Evolutionary conservation across 2,113 vertebrate species (phyloP).

Genomic region (Colinus virginianus): DNA sequence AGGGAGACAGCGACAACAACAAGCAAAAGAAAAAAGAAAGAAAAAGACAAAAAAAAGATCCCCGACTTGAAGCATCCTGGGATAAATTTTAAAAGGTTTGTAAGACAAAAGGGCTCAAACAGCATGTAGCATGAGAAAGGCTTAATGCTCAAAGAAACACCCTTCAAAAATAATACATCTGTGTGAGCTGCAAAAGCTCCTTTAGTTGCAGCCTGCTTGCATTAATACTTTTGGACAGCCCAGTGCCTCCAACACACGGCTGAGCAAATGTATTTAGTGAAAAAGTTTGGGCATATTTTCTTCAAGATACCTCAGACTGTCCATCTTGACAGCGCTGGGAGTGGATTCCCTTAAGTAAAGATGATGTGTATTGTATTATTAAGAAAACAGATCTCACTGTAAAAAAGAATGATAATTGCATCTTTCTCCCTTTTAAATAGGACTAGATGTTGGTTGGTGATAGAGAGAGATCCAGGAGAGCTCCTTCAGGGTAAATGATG

Average conservation of each 20-base stretch:
- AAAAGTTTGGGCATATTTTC: not conserved
- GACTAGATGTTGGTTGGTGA: not conserved
- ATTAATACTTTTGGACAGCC: conserved; percentile 35
- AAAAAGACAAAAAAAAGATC: not conserved
- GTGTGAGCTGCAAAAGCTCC: conserved; percentile 27
- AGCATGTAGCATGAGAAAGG: conserved; percentile 44
- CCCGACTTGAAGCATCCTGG: conserved; percentile 1
- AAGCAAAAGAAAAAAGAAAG: not conserved
- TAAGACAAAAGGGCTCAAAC: conserved; percentile 52
- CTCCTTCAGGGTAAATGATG: not conserved
- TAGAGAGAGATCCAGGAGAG: not conserved
- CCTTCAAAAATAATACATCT: conserved; percentile 52
- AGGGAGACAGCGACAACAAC: not conserved
- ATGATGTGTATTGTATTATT: not conserved
- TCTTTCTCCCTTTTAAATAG: not conserved
- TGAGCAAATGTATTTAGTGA: not conserved
- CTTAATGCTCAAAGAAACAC: conserved; percentile 43
- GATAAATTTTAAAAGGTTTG: conserved; percentile 40
- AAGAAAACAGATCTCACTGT: not conserved
- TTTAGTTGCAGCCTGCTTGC: conserved; percentile 23
- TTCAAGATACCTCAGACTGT: not conserved
- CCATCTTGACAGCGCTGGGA: not conserved
- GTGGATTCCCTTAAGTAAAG: not conserved
- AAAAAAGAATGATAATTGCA: not conserved
- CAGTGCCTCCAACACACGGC: not conserved